Percentiles rank a stretch among this genome's conserved stretches.
Conservation (phyloP, 2,888 invertebrate genomes). For the Lepetodrilus schrolli region DNA sequence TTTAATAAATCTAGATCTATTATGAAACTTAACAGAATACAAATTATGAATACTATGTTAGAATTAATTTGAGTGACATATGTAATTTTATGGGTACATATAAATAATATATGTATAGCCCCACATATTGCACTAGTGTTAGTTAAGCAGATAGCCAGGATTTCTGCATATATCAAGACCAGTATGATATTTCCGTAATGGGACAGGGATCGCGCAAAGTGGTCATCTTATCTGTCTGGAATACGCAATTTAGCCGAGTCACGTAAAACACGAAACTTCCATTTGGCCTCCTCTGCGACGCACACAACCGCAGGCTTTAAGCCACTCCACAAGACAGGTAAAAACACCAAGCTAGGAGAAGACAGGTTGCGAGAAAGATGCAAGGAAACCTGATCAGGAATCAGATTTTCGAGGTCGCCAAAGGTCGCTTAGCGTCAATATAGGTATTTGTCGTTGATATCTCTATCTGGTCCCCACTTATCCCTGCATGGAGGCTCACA, state of each 20-base stretch:
- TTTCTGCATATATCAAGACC: no score
- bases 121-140: no score
- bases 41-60: no score
- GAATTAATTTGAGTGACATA: no score
- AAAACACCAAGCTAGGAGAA: no score
- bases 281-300: not conserved
- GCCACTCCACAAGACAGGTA: no score
- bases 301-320: not conserved
- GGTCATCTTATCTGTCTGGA: not conserved
- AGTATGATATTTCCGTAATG: no score
- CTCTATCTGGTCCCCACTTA: slow-evolving; percentile 18
- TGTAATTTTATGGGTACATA: no score
- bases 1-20: no score
- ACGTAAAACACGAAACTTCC: slow-evolving; percentile 11
- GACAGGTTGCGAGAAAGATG: not conserved
- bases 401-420: slow-evolving; percentile 5
- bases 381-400: not conserved
- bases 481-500: not conserved
- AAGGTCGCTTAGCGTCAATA: slow-evolving; percentile 15
- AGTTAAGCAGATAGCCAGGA: no score
- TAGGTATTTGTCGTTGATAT: slow-evolving; percentile 27
- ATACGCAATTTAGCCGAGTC: not conserved
- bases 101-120: no score
- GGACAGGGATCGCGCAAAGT: slow-evolving; percentile 1
- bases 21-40: no score